Evolutionary conservation across 2,113 vertebrate genomes (phyloP).

Genomic region (Xenotilapia caudafasciata): DNA sequence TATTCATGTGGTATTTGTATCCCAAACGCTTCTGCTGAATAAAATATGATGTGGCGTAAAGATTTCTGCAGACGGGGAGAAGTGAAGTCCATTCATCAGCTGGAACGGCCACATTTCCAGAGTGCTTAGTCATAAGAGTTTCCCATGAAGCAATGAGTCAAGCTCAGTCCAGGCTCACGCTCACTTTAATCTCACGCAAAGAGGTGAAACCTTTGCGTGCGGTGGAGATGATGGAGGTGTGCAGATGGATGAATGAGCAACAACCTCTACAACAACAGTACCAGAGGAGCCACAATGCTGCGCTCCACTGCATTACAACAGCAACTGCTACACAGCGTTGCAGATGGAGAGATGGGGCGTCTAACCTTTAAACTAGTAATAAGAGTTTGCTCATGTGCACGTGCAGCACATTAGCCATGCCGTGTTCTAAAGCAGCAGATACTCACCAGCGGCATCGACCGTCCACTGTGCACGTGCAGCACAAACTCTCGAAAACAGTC

Average conservation of each 20-base stretch:
- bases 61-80: neutral
- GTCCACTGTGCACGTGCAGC: neutral
- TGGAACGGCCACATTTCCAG: neutral
- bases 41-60: neutral
- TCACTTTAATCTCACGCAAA: neutral
- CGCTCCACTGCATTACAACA: neutral
- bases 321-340: accelerated
- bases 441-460: accelerated
- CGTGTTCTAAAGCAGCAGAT: neutral
- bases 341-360: neutral
- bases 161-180: neutral
- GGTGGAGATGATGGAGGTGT: neutral
- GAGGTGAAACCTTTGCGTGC: neutral
- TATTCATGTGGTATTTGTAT: slow-evolving; percentile 23
- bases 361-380: neutral
- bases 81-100: neutral
- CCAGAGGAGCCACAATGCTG: neutral
- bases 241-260: neutral
- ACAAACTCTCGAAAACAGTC: neutral
- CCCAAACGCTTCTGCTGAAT: neutral
- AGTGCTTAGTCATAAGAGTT: neutral
- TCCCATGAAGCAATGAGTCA: neutral
- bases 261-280: too few relatives aligned
- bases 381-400: neutral
- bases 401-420: neutral